Evolutionary conservation across 2,888 invertebrate genomes (phyloP).

Genomic region (Polymixis flavicincta): DNA sequence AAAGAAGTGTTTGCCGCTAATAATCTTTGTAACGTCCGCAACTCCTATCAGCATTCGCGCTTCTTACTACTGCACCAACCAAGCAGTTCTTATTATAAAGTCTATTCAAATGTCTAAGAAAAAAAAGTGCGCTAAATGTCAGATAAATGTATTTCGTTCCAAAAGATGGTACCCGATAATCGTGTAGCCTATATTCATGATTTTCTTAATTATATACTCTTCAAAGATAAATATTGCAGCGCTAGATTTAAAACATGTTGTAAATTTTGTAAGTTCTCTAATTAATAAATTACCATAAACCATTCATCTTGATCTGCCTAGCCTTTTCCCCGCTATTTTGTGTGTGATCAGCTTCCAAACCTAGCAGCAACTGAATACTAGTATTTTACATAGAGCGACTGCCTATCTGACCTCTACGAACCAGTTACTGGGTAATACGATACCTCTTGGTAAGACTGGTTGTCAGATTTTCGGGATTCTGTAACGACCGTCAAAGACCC

Average conservation of each 20-base stretch:
- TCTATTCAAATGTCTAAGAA: slow-evolving; percentile 14
- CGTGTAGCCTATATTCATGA: slow-evolving; percentile 29
- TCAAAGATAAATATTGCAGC: slow-evolving; percentile 13
- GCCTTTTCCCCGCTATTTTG: not conserved
- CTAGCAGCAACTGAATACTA: not conserved
- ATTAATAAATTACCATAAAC: not conserved
- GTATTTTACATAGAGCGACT: not conserved
- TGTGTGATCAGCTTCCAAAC: not conserved
- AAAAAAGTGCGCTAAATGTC: slow-evolving; percentile 37
- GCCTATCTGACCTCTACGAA: not conserved
- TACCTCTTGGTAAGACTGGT: not conserved
- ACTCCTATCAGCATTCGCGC: not conserved
- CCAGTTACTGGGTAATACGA: not conserved
- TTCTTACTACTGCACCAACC: not conserved
- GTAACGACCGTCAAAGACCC: not conserved
- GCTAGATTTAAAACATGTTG: not conserved
- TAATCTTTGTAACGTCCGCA: too few relatives aligned
- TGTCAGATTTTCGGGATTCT: not conserved
- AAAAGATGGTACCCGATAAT: slow-evolving; percentile 40
- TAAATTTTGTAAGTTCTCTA: not conserved
- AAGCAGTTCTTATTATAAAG: slow-evolving; percentile 14
- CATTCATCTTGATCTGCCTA: not conserved
- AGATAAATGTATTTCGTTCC: slow-evolving; percentile 28
- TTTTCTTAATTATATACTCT: slow-evolving; percentile 27
- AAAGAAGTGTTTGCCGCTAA: too few relatives aligned